These are phyloP conservation scores for Muscicapa striata DNA, from an alignment of 2,797 vertebrate genomes.

Conservation along the genomic window DNA sequence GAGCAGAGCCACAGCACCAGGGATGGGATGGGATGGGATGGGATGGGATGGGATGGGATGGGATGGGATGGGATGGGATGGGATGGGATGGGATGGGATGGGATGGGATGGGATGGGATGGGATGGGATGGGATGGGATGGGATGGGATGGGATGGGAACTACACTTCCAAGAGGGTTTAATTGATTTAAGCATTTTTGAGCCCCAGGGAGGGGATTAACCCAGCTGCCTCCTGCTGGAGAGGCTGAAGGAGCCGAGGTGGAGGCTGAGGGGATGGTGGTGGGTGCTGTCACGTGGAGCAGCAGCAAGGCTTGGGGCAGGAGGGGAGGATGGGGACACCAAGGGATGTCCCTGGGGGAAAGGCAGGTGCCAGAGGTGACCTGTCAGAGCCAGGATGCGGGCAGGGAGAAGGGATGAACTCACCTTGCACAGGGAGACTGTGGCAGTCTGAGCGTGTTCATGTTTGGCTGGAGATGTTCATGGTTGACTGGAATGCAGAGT, in stretches of 20 bases:
- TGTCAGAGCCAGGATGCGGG: neutral
- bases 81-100: too few species aligned
- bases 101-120: too few species aligned
- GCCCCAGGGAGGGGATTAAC: rapidly evolving
- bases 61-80: neutral
- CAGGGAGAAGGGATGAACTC: neutral
- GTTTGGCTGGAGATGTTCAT: neutral
- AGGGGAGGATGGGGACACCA: neutral
- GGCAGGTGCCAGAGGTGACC: neutral
- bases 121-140: too few species aligned
- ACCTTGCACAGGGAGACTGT: neutral
- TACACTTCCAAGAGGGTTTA: rapidly evolving
- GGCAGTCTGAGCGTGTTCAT: rapidly evolving
- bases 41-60: too few species aligned
- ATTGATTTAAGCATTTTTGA: rapidly evolving
- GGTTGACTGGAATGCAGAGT: neutral
- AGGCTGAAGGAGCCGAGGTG: neutral
- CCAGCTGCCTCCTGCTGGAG: neutral
- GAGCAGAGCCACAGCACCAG: neutral
- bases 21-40: too few species aligned
- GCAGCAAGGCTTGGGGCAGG: rapidly evolving
- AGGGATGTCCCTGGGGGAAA: neutral
- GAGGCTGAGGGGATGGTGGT: neutral
- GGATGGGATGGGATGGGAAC: neutral
- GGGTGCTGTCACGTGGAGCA: neutral